Percentiles rank a stretch among this genome's conserved stretches.
These are phyloP conservation scores for Hedychridium roseum DNA, from an alignment of 2,888 invertebrate genomes.

Conservation along the genomic window DNA sequence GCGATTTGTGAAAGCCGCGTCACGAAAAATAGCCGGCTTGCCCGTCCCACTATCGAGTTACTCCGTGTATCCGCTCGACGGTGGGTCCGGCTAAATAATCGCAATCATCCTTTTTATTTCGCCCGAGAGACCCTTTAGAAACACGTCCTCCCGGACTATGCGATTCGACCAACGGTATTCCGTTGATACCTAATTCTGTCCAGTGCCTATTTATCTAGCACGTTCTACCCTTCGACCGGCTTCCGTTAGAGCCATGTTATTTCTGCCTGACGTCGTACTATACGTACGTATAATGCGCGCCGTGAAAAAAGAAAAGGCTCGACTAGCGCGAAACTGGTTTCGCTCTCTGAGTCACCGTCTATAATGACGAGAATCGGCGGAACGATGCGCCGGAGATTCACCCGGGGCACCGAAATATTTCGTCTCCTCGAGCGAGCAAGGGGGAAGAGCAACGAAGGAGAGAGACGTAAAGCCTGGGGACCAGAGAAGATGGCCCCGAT, in stretches of 20 bases:
- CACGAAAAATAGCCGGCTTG: constrained; percentile 33
- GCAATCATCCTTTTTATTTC: too few relatives aligned
- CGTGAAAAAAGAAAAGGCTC: constrained; percentile 40
- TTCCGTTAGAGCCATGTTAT: too few relatives aligned
- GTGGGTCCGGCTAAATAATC: too few relatives aligned
- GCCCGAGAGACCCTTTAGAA: too few relatives aligned
- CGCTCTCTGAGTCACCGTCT: constrained; percentile 58
- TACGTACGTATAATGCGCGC: constrained; percentile 46
- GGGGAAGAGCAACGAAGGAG: constrained; percentile 5
- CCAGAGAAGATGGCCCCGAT: constrained; percentile 35
- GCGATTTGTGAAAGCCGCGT: constrained; percentile 17
- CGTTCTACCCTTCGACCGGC: too few relatives aligned
- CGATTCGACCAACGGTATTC: too few relatives aligned
- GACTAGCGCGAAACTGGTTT: constrained; percentile 57
- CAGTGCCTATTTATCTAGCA: too few relatives aligned
- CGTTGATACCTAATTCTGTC: too few relatives aligned
- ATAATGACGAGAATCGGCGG: constrained; percentile 55
- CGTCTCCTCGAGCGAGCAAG: constrained; percentile 21
- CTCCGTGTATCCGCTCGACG: too few relatives aligned
- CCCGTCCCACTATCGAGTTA: constrained; percentile 43
- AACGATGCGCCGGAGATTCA: constrained; percentile 34
- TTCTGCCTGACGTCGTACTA: too few relatives aligned
- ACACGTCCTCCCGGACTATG: too few relatives aligned
- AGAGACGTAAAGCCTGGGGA: too few relatives aligned
- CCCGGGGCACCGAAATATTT: constrained; percentile 37